Base-by-base conservation (phyloP, 1,140 invertebrate species). In the Thaumetopoea pityocampa region DNA sequence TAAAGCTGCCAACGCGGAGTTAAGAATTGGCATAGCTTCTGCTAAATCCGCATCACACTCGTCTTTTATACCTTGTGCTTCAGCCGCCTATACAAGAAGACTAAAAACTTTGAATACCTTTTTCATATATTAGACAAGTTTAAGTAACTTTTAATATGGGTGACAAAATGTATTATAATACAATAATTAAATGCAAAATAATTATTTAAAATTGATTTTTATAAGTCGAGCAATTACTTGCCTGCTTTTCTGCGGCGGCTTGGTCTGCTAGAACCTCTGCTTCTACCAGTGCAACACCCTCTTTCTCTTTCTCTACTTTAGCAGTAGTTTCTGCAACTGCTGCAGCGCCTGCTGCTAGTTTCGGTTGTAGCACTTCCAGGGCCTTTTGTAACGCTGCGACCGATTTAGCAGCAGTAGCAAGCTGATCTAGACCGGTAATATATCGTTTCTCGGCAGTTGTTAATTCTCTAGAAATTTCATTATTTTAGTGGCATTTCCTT, bases 11-110 rank as follows among this genome's bases (percentile, higher is more conserved):
- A 97, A 85, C 7, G 98, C 97, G n/a, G 91, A 87, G 65, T 97
- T 93, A 32, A 99, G 85, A 42, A 97, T 95, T 0, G 98, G 97
- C 85, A 98, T 91, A 0, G 96, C 97, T 77, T 97, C 94, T 0
- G 94, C 93, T 50, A 99, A 87, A 73, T 98, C 94, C 27, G 92
- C 92, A 78, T 99, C 97, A 73, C 97, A 99, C 67, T 99, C 97
- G 41, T 96, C 90, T 86, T 97, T 98, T 35, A 99, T 98, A 4
- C 91, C 96, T 76, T 92, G 91, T 0, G 92, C 93, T 24, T 93
- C 94, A 72, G 76, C 66, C 1, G 89, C 89, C 83, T 96, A 58
- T 12, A 24, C 32, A 46, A 33, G 27, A 23, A 38, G 22, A n/a
- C 5, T 17, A 33, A 10, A 7, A n/a, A n/a, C n/a, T n/a, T n/a